Evolutionary conservation across 2,888 invertebrate genomes (phyloP), one percentile per base, ranked within the genome.

Genomic region (Arge pagana): DNA sequence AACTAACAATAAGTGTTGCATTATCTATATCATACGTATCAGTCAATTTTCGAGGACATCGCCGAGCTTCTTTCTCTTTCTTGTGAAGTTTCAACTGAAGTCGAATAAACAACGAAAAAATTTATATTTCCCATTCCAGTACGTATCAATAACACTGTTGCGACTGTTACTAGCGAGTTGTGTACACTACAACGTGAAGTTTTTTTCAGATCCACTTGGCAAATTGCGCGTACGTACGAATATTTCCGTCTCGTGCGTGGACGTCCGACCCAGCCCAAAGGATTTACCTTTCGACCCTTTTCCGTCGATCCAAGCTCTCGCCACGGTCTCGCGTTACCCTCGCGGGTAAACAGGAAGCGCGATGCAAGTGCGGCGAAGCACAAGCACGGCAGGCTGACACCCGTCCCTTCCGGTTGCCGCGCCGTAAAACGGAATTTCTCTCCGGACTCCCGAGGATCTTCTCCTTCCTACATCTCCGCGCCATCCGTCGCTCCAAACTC

Each of bases 351-450:
- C 23, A 30, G 45, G 45, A 45, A 45, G 45, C 19, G n/a, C n/a
- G 45, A 16, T n/a, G 33, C 35, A 45, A 45, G 23, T 35, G 45
- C 31, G 31, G 45, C 35, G 45, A 45, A 45, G 35, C 33, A 13
- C 18, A 42, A 42, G 21, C 21, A 7, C 10, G 6, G 19, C 18
- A 30, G 30, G 11, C 8, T 13, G 8, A 16, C 42, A 21, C 10
- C 33, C 33, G 31, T 45, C n/a, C 33, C 45, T 45, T 45, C 45
- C 45, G 45, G 45, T 45, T 45, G 45, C 31, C 45, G 18, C 33
- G 33, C 35, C 24, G 45, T 45, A 33, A 45, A 45, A 31, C 24
- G 23, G 33, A 35, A 35, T 45, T 21, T 45, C 31, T 24, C 10
- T 16, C 10, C 33, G 33, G n/a, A n/a, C n/a, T n/a, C n/a, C n/a